Percentiles rank a stretch among this genome's conserved stretches.
Evolutionary conservation across 2,888 invertebrate species (phyloP).

Genomic region (Acronicta psi): DNA sequence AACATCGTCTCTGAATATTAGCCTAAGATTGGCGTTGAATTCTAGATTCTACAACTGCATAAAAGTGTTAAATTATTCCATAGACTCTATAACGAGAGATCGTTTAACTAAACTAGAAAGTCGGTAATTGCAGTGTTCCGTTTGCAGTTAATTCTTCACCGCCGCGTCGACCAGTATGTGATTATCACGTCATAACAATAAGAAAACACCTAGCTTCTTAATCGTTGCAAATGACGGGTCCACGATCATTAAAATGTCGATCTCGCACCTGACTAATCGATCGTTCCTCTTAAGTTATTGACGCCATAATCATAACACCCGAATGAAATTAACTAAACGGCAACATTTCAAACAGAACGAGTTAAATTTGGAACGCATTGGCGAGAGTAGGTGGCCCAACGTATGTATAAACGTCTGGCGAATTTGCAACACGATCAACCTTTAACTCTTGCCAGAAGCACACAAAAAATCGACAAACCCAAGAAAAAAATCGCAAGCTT

Average conservation of each 20-base stretch:
- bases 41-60: neutral
- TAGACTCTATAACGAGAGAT: constrained; percentile 23
- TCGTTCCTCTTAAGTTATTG: constrained; percentile 48
- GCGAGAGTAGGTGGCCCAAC: constrained; percentile 68
- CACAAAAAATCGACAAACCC: constrained; percentile 58
- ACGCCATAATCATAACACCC: constrained; percentile 49
- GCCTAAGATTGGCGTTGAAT: constrained; percentile 8
- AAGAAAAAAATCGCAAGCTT: constrained; percentile 63
- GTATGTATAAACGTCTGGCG: constrained; percentile 65
- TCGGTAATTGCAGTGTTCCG: constrained; percentile 55
- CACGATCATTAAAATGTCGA: constrained; percentile 27
- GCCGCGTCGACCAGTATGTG: constrained; percentile 38
- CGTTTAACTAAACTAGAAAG: constrained; percentile 57
- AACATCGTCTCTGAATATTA: no score
- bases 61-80: constrained; percentile 28
- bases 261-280: constrained; percentile 31
- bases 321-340: constrained; percentile 42
- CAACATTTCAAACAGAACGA: constrained; percentile 65
- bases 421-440: constrained; percentile 61
- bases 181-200: constrained; percentile 52
- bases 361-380: constrained; percentile 78
- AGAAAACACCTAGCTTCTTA: constrained; percentile 32
- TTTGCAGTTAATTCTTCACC: constrained; percentile 43
- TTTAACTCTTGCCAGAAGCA: constrained; percentile 68
- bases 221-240: constrained; percentile 25